Evolutionary conservation across 2,888 invertebrate genomes (phyloP), one percentile per base, ranked within the genome.

Genomic region (Leptopilina syphax): DNA sequence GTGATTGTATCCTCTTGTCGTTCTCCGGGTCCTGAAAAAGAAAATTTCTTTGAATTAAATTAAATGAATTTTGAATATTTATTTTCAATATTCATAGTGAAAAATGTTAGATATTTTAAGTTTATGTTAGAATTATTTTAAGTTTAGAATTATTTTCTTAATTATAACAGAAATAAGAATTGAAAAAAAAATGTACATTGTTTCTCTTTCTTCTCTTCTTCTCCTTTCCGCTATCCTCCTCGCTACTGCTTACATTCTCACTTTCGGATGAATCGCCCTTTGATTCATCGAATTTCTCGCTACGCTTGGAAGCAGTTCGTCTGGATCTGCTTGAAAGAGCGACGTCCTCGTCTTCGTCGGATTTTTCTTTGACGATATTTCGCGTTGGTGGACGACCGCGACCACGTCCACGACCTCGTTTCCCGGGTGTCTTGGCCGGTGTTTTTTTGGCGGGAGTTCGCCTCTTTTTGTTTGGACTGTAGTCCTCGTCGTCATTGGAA

Each of bases 401-500:
- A 65, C 82, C 82, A 57, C 83, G 86, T 44, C 84, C 84, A 77
- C 80, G 81, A 57, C 85, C 88, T 80, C 77, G 86, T 83, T 83
- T 87, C 60, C 77, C 84, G 63, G 86, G 86, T 0, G 84, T 57
- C 10, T 84, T 68, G 80, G 88, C 87, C 0, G 82, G 66, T 13
- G 79, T 65, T 79, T 83, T 88, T 54, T 86, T 88, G 4, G 81
- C 84, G 1, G 83, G 66, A 1, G 82, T 13, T 18, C 83, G 67
- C 81, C 87, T 91, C 79, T 87, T 90, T 65, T 87, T 89, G 13
- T 84, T 82, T n/a, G 91, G 90, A 84, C 85, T 90, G 50, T 90
- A 89, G 84, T 91, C 91, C 79, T 91, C 90, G 79, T 88, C 87
- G n/a, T 89, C 88, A 2, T 91, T 89, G 65, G 86, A 85, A 77